These are phyloP conservation scores for Cyclophora albipunctata DNA, from an alignment of 2,888 invertebrate species.

Conservation along the genomic window DNA sequence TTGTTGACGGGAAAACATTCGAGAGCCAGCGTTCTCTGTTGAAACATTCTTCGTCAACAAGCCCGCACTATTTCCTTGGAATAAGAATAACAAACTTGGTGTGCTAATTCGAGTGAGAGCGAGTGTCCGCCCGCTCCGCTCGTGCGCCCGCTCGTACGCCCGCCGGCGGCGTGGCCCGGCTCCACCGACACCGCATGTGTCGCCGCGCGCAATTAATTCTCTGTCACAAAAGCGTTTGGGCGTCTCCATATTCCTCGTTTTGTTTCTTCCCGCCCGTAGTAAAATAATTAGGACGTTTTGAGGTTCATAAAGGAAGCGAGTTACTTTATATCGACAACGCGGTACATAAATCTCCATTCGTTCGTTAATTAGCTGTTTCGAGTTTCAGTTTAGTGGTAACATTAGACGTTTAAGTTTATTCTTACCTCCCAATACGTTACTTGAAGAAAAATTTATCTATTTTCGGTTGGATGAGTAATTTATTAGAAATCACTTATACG, in stretches of 20 bases:
- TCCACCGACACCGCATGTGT: slow-evolving; percentile 51
- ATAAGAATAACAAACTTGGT: slow-evolving; percentile 10
- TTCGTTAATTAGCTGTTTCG: slow-evolving; percentile 61
- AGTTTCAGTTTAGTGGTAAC: slow-evolving; percentile 32
- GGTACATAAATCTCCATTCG: slow-evolving; percentile 72
- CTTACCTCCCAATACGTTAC: slow-evolving; percentile 4
- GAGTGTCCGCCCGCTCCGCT: slow-evolving; percentile 17
- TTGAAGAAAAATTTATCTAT: background rate
- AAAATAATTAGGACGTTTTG: slow-evolving; percentile 75
- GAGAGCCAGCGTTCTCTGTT: slow-evolving; percentile 24
- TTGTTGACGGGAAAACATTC: slow-evolving; percentile 21
- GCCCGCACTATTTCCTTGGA: slow-evolving; percentile 12
- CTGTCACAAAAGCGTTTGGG: slow-evolving; percentile 75
- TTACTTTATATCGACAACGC: slow-evolving; percentile 74
- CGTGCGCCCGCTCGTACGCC: slow-evolving; percentile 14
- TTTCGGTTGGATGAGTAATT: slow-evolving; percentile 2
- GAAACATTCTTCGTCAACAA: slow-evolving; percentile 24
- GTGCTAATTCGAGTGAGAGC: slow-evolving; percentile 11
- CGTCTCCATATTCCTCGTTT: slow-evolving; percentile 66
- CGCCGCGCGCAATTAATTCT: slow-evolving; percentile 73
- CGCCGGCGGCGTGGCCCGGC: slow-evolving; percentile 10
- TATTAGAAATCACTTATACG: background rate
- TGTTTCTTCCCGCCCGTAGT: slow-evolving; percentile 58
- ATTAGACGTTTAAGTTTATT: slow-evolving; percentile 25
- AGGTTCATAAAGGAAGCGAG: slow-evolving; percentile 71